Evolutionary conservation across 1,140 invertebrate genomes (phyloP).

Genomic region (Musca vetustissima): DNA sequence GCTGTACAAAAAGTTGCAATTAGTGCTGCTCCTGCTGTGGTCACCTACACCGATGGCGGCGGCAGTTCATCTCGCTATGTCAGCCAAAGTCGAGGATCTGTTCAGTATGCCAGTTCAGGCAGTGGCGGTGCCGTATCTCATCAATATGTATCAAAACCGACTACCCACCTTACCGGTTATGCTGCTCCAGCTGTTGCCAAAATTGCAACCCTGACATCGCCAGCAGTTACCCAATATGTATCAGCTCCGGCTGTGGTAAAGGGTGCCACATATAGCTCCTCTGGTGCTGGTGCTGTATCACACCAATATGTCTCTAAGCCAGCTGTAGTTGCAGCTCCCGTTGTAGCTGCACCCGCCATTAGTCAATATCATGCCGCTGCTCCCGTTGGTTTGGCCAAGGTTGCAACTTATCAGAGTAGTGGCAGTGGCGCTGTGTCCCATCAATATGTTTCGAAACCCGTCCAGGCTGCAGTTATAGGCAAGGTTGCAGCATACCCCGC

Average conservation of each 20-base stretch:
- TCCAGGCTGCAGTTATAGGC: not conserved
- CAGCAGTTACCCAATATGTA: constrained; percentile 27
- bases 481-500: constrained; percentile 29
- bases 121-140: constrained; percentile 35
- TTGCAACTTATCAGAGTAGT: not conserved
- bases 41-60: not conserved
- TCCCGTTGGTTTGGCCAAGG: constrained; percentile 29
- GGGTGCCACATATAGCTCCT: constrained; percentile 28
- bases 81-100: not conserved
- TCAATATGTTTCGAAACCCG: constrained; percentile 34
- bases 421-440: constrained; percentile 29
- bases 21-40: constrained; percentile 19
- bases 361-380: not conserved
- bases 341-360: constrained; percentile 8
- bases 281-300: constrained; percentile 7
- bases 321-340: constrained; percentile 30
- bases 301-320: constrained; percentile 32
- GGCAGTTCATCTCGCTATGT: not conserved
- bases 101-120: constrained; percentile 8
- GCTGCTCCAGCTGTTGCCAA: constrained; percentile 11
- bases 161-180: not conserved
- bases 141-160: constrained; percentile 39
- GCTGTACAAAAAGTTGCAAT: constrained; percentile 21
- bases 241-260: constrained; percentile 36
- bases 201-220: constrained; percentile 13